Evolutionary conservation across 2,113 vertebrate genomes (phyloP), one percentile per base, ranked within the genome.

Genomic region (Ceyx melanurus): DNA sequence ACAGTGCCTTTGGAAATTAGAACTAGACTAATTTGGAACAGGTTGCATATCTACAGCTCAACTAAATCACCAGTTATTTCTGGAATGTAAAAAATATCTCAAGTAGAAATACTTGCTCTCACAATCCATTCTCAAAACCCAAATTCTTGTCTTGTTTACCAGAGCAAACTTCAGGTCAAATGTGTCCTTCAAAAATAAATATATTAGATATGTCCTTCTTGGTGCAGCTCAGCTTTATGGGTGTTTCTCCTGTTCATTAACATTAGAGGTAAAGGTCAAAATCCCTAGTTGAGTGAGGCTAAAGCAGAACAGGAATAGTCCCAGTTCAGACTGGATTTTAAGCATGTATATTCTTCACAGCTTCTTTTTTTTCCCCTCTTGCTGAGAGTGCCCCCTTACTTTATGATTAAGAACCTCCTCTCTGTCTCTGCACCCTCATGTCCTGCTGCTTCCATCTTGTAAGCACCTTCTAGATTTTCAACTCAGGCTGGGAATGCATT

Each of bases 341-440:
- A 37, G 37, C 37, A 37, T 37, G 37, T 37, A 10, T 37, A 37
- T 37, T 37, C 37, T 37, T 37, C 37, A 37, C 37, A 37, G 37
- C 37, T 37, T 37, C 37, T 37, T 37, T 37, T 37, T 37, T 37
- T 37, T 37, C 37, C 7, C 46, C 5, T 72, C 64, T 70, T 74
- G 15, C 28, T 0, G 0, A 79, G 37, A 73, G 31, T 28, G 58
- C 35, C 28, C 10, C 58, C 70, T 58, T 46, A 77, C 48, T 91
- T 75, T 8, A 86, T 48, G 57, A 92, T 53, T 60, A 90, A 81
- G 84, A 72, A 11, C 45, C 89, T 96, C 85, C 91, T 85, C 85
- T 80, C 66, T 61, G 31, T 73, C 95, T 92, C 89, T 94, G 71
- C 60, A 77, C 22, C 56, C 75, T 92, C 79, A 88, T 91, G 92